Conservation (phyloP, 2,888 invertebrate genomes). For the Oscheius sp. region DNA sequence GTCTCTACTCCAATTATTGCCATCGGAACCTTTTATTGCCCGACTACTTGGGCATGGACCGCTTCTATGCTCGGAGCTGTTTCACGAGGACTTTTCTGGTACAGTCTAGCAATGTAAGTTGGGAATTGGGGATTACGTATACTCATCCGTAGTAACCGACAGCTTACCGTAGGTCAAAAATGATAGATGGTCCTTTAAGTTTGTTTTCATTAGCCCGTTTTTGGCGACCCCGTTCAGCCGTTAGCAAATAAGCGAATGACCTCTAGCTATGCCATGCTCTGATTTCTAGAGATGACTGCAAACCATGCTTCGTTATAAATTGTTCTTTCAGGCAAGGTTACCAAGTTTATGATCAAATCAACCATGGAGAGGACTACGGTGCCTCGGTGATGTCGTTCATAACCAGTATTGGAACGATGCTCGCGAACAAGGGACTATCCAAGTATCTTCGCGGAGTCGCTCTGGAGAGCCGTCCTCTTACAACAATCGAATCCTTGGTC, state of each 20-base stretch:
- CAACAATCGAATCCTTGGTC: conserved; percentile 8
- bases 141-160: too few relatives aligned
- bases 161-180: too few relatives aligned
- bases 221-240: too few relatives aligned
- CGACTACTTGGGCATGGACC: conserved; percentile 7
- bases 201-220: too few relatives aligned
- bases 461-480: neutral
- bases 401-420: conserved; percentile 5
- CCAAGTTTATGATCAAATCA: conserved; percentile 7
- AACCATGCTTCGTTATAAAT: too few relatives aligned
- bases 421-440: neutral
- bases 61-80: neutral
- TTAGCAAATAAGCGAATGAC: too few relatives aligned
- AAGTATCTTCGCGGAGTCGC: neutral
- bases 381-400: neutral
- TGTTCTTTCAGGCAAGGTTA: conserved; percentile 6
- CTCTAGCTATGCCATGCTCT: too few relatives aligned
- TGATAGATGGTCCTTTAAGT: too few relatives aligned
- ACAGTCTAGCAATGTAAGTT: neutral
- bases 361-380: conserved; percentile 7
- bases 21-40: neutral
- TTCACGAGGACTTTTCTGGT: neutral
- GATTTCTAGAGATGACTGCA: too few relatives aligned
- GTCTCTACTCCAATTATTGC: neutral
- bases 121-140: too few relatives aligned